Base-by-base conservation (phyloP, 2,888 invertebrate species). In the Oxystoma pomonae region DNA sequence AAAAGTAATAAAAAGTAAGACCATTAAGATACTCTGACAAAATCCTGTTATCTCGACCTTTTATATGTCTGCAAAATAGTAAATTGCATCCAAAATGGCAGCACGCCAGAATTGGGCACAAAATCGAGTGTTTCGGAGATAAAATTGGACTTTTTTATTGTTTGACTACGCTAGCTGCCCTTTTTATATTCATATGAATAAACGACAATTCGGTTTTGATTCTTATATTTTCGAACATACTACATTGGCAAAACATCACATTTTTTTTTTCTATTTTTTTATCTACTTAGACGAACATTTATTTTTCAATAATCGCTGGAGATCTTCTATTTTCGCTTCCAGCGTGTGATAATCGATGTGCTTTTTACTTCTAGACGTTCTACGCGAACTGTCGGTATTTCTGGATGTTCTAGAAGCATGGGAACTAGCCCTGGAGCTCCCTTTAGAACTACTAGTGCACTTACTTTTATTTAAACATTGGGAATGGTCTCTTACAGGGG, bases 271-370 rank as follows among this genome's bases (percentile, higher is more conserved):
- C 5, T 20, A 7, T 52, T 21, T 35, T 20, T 16, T 17, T 59
- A 59, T 12, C 68, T 68, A 56, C 63, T 65, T 57, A 61, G 63
- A 20, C 63, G 65, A 55, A 59, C n/a, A n/a, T n/a, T 68, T 71
- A 51, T 55, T 64, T 66, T 78, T 77, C 49, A 81, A 71, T 75
- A 81, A 75, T 66, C 77, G 79, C 64, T 81, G 80, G 16, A 81
- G 70, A 2, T 75, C 71, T 51, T 76, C 74, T 64, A 82, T 81
- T 72, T 81, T 75, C 49, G 76, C 76, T 70, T 81, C 81, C 65
- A 81, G 72, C 64, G 76, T 76, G 22, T 74, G 74, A 65, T 79
- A 79, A 61, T 81, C 79, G 20, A 77, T 67, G 63, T 77, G 77
- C 74, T 70, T 71, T 74, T 70, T 70, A 12, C 60, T 66, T 62